phyloP scores from a whole-genome alignment of 2,888 invertebrate genomes.

The Lampropteryx suffumata region DNA sequence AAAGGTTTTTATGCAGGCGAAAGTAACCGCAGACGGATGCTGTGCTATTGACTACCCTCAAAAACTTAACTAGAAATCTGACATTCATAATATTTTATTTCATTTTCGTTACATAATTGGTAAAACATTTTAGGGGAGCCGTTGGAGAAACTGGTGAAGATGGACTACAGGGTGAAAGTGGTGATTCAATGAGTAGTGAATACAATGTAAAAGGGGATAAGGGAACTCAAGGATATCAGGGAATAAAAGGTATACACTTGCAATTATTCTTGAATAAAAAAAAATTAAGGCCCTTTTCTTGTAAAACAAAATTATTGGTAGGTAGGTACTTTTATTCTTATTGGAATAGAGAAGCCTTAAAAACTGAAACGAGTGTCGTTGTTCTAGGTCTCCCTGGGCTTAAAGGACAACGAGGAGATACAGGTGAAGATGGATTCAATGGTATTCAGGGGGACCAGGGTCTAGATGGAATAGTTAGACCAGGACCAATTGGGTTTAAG shows the following conservation, averaged over 20 bases:
- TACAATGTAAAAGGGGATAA: constrained; percentile 74
- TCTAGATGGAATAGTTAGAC: constrained; percentile 58
- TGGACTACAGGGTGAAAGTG: constrained; percentile 61
- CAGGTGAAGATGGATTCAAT: constrained; percentile 60
- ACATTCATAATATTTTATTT: too few species aligned
- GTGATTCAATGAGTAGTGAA: constrained; percentile 55
- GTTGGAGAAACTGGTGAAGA: constrained; percentile 73
- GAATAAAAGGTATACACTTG: constrained; percentile 64
- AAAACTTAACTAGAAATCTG: too few species aligned
- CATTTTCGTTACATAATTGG: too few species aligned
- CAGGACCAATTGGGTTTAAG: constrained; percentile 81
- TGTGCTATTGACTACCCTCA: too few species aligned
- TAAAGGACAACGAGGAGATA: constrained; percentile 63
- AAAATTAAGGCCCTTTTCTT: too few species aligned
- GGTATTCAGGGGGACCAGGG: constrained; percentile 66
- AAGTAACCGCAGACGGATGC: too few species aligned
- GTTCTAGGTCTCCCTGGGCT: constrained; percentile 44
- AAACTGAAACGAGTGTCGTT: neutral
- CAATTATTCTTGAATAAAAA: too few species aligned
- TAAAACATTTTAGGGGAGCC: constrained; percentile 54
- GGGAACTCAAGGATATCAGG: constrained; percentile 78
- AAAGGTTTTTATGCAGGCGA: too few species aligned
- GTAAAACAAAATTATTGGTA: too few species aligned
- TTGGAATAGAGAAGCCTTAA: too few species aligned
- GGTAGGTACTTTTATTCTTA: too few species aligned